Conservation (phyloP, 2,888 invertebrate species). For the Luffia ferchaultella region DNA sequence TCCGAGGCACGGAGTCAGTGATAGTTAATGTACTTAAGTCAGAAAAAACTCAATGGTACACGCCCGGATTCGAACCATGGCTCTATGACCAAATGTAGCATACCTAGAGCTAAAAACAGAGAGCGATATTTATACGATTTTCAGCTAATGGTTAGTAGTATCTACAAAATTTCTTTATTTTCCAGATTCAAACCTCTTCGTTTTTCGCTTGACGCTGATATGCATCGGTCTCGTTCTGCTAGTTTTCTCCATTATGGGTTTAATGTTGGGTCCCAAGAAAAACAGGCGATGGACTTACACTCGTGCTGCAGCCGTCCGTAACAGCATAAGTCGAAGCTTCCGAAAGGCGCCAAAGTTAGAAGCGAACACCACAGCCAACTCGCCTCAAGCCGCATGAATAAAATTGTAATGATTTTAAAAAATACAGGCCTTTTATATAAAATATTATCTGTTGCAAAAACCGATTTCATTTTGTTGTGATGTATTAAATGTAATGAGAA, state of each 20-base stretch:
- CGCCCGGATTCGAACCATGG: too few species aligned
- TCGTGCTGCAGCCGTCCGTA: not conserved
- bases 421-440: too few species aligned
- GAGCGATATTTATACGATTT: too few species aligned
- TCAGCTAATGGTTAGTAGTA: too few species aligned
- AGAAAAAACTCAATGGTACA: too few species aligned
- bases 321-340: not conserved
- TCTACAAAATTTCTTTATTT: not conserved
- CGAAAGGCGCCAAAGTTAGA: not conserved
- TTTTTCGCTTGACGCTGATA: not conserved
- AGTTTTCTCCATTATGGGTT: not conserved
- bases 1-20: too few species aligned
- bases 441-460: too few species aligned
- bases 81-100: too few species aligned
- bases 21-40: too few species aligned
- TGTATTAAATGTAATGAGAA: too few species aligned
- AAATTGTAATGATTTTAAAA: not conserved
- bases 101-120: too few species aligned
- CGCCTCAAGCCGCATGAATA: not conserved
- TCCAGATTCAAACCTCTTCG: not conserved
- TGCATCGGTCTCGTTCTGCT: not conserved
- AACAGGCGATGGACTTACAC: not conserved
- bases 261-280: not conserved
- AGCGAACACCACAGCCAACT: not conserved
- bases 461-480: too few species aligned